These are phyloP conservation scores for Andrena cerasifolii DNA, from an alignment of 1,140 invertebrate species.

Conservation along the genomic window DNA sequence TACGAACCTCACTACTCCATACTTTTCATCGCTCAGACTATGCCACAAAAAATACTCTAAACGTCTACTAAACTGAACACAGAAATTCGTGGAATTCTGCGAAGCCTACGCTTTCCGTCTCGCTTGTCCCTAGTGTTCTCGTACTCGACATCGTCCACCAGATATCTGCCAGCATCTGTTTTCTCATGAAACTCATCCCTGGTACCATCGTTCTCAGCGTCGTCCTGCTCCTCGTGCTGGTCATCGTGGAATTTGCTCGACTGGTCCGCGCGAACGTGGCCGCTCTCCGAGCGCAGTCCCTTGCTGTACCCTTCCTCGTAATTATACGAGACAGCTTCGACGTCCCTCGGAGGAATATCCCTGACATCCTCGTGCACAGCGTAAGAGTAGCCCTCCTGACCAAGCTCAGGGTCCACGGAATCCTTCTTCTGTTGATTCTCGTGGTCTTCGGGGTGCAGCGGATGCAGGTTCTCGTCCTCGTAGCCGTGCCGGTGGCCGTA, in stretches of 20 bases:
- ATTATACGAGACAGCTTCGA: constrained; percentile 65
- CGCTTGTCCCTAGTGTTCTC: constrained; percentile 60
- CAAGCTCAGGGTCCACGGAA: not conserved
- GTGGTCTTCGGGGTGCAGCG: not conserved
- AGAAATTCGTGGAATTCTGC: too few relatives aligned
- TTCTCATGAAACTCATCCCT: constrained; percentile 77
- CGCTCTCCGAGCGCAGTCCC: constrained; percentile 61
- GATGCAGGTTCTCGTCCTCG: constrained; percentile 10
- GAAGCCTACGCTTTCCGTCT: constrained; percentile 43
- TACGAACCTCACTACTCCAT: too few relatives aligned
- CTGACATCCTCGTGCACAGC: constrained; percentile 67
- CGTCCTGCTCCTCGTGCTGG: constrained; percentile 74
- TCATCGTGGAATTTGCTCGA: constrained; percentile 72
- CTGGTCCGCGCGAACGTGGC: constrained; percentile 69
- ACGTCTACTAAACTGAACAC: too few relatives aligned
- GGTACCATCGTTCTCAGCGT: constrained; percentile 78
- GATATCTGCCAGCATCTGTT: constrained; percentile 52
- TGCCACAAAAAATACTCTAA: too few relatives aligned
- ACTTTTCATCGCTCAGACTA: too few relatives aligned
- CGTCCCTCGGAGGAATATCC: constrained; percentile 68
- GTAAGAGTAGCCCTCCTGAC: constrained; percentile 56
- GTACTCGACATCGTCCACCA: constrained; percentile 57
- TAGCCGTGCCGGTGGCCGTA: constrained; percentile 72
- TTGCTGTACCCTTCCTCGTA: constrained; percentile 71
- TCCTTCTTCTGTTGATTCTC: constrained; percentile 1